phyloP scores from a whole-genome alignment of 1,140 invertebrate species.

The Mylabris phalerata region DNA sequence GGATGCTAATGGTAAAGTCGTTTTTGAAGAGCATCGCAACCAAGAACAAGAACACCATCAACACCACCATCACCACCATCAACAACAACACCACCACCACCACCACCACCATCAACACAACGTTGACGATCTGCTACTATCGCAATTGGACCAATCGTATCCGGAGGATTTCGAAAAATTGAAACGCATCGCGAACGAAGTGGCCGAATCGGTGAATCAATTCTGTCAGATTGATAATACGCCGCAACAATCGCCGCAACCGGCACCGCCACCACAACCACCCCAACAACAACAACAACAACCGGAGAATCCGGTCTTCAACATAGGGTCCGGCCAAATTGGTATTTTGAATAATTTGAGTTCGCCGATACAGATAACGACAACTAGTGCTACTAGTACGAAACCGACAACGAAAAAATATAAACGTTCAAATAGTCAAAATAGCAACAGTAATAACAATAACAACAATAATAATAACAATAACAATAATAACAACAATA shows the following conservation, averaged over 20 bases:
- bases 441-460: no score
- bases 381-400: constrained; percentile 48
- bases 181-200: constrained; percentile 66
- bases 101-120: constrained; percentile 52
- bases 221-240: constrained; percentile 60
- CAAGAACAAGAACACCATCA: constrained; percentile 42
- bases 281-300: not conserved
- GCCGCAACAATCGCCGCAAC: constrained; percentile 11
- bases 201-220: constrained; percentile 60
- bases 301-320: constrained; percentile 42
- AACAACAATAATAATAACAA: no score
- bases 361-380: constrained; percentile 34
- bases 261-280: no score
- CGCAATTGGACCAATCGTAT: constrained; percentile 59
- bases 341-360: constrained; percentile 36
- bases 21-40: constrained; percentile 42
- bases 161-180: constrained; percentile 68
- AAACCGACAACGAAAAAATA: constrained; percentile 48
- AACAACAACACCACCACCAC: constrained; percentile 42
- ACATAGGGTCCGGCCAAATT: constrained; percentile 45
- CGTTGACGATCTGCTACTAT: constrained; percentile 65
- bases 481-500: constrained; percentile 19
- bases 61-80: constrained; percentile 50
- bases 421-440: constrained; percentile 42
- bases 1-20: constrained; percentile 42